phyloP scores from a whole-genome alignment of 2,113 vertebrate genomes.

The Nibea albiflora region DNA sequence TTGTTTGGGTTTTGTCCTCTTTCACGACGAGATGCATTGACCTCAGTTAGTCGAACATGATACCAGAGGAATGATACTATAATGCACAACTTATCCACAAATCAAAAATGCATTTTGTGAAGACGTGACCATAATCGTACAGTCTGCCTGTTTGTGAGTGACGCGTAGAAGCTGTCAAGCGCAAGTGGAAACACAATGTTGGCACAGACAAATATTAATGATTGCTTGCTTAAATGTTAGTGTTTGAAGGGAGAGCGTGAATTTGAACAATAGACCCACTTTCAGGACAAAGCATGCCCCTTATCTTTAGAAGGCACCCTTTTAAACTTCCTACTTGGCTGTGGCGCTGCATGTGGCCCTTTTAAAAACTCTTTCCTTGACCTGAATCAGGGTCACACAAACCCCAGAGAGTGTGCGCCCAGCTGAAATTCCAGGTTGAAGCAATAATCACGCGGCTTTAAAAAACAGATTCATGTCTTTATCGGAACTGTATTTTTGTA shows the following conservation, averaged over 20 bases:
- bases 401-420: not conserved
- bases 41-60: constrained; percentile 38
- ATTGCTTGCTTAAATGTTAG: constrained; percentile 59
- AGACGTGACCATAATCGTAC: constrained; percentile 2
- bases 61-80: constrained; percentile 20
- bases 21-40: constrained; percentile 38
- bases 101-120: constrained; percentile 1
- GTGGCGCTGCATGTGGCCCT: constrained; percentile 25
- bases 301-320: constrained; percentile 81
- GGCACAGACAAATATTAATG: constrained; percentile 33
- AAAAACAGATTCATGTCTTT: not conserved
- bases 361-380: constrained; percentile 58
- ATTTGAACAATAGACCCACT: constrained; percentile 75
- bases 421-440: not conserved
- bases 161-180: not conserved
- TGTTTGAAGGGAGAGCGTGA: constrained; percentile 57
- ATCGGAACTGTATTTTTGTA: not conserved
- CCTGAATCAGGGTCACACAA: constrained; percentile 61
- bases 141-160: not conserved
- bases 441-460: not conserved
- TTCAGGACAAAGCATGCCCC: constrained; percentile 73
- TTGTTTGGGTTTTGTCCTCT: constrained; percentile 59
- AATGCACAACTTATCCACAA: not conserved
- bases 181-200: constrained; percentile 13
- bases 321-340: constrained; percentile 76